A percentile compares a stretch with the other conserved stretches of the same genome.
phyloP scores from a whole-genome alignment of 1,140 invertebrate genomes.

The Drosophila kepulauana region DNA sequence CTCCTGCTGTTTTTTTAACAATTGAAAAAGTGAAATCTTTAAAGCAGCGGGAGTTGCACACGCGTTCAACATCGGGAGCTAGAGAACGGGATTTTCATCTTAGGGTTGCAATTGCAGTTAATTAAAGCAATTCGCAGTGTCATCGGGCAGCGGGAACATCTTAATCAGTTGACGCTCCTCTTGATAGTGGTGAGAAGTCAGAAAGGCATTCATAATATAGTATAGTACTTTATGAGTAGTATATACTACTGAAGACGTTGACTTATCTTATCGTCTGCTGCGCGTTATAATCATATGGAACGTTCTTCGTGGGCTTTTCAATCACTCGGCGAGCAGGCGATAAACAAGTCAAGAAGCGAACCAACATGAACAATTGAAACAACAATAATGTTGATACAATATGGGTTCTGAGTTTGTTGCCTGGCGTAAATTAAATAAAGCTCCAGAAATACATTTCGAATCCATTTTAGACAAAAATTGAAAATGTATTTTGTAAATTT shows the following conservation, averaged over 20 bases:
- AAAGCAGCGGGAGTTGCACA: conserved; percentile 49
- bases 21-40: conserved; percentile 57
- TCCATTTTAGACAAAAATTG: neutral
- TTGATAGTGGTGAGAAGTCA: conserved; percentile 13
- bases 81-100: conserved; percentile 14
- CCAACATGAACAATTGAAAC: conserved; percentile 45
- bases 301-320: conserved; percentile 46
- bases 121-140: conserved; percentile 72
- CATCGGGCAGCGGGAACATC: conserved; percentile 24
- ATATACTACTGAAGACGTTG: conserved; percentile 4
- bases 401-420: neutral
- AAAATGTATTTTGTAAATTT: neutral
- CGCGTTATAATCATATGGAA: conserved; percentile 26
- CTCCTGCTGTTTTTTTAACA: conserved; percentile 34
- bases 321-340: conserved; percentile 53
- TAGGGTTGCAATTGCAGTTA: conserved; percentile 68
- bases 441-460: conserved; percentile 1
- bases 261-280: conserved; percentile 63
- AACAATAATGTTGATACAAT: conserved; percentile 41
- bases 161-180: conserved; percentile 35
- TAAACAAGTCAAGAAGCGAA: conserved; percentile 55
- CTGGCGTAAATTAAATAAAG: neutral
- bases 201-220: conserved; percentile 2
- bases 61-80: conserved; percentile 17
- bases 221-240: neutral